Evolutionary conservation across 2,797 vertebrate genomes (phyloP).

Genomic region (Micrastur ruficollis): DNA sequence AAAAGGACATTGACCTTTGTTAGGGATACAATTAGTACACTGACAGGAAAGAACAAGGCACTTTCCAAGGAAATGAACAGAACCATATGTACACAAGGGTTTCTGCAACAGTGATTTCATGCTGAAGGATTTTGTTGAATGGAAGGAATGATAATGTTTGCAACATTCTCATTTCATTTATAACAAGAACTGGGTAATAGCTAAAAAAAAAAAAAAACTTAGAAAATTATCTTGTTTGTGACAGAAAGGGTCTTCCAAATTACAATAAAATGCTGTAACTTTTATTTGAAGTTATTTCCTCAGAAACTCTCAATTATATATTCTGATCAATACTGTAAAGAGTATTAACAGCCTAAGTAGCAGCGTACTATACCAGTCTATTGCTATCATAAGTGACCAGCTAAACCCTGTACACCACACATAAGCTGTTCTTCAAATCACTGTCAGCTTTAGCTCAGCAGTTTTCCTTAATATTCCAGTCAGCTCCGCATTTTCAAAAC

Average conservation of each 20-base stretch:
- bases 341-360: neutral
- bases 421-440: neutral
- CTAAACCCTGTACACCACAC: neutral
- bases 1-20: neutral
- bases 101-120: neutral
- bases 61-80: neutral
- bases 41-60: neutral
- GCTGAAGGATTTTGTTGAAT: neutral
- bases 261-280: neutral
- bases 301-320: neutral
- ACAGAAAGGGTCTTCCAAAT: neutral
- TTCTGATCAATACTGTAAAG: neutral
- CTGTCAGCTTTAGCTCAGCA: neutral
- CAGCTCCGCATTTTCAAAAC: conserved; percentile 21
- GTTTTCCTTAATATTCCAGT: neutral
- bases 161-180: neutral
- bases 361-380: neutral
- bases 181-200: neutral
- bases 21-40: neutral
- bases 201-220: neutral
- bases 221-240: neutral
- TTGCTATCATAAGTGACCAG: neutral
- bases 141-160: neutral
- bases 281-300: neutral
- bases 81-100: neutral